Percentiles rank a stretch among this genome's conserved stretches.
Conservation (phyloP, 2,797 vertebrate genomes). For the Rousettus madagascariensis region DNA sequence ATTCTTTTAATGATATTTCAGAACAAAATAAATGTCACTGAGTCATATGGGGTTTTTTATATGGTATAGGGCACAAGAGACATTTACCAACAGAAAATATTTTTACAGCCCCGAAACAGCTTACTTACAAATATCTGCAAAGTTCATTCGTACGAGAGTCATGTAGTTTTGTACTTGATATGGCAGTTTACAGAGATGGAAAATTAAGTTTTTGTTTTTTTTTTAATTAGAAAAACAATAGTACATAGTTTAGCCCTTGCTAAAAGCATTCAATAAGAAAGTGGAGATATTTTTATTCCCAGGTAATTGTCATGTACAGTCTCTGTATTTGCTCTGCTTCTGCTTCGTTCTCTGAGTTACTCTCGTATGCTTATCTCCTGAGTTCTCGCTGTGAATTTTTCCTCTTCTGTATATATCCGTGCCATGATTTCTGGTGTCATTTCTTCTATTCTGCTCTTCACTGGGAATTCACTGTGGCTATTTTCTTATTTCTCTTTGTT, state of each 20-base stretch:
- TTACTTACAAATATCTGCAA: constrained; percentile 74
- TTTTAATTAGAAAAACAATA: constrained; percentile 64
- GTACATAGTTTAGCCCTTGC: constrained; percentile 78
- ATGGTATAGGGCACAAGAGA: constrained; percentile 65
- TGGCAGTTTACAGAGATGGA: constrained; percentile 67
- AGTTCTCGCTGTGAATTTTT: constrained; percentile 19
- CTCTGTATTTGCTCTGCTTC: constrained; percentile 75
- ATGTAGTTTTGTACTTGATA: constrained; percentile 65
- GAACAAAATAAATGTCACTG: constrained; percentile 56
- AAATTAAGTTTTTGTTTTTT: constrained; percentile 64
- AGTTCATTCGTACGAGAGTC: constrained; percentile 15
- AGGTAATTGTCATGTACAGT: constrained; percentile 51
- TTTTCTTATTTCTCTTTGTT: constrained; percentile 67
- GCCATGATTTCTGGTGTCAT: constrained; percentile 68
- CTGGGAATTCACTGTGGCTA: constrained; percentile 73
- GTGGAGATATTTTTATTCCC: constrained; percentile 50
- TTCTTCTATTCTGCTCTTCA: constrained; percentile 59
- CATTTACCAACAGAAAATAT: constrained; percentile 74
- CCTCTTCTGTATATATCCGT: constrained; percentile 62
- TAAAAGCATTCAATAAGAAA: constrained; percentile 65
- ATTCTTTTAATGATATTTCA: constrained; percentile 74
- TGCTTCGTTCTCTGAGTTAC: constrained; percentile 66
- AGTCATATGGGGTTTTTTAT: constrained; percentile 2
- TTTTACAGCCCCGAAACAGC: constrained; percentile 66
- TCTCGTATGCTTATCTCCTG: constrained; percentile 62